phyloP scores from a whole-genome alignment of 2,113 vertebrate genomes.

The Hyperopisus bebe region DNA sequence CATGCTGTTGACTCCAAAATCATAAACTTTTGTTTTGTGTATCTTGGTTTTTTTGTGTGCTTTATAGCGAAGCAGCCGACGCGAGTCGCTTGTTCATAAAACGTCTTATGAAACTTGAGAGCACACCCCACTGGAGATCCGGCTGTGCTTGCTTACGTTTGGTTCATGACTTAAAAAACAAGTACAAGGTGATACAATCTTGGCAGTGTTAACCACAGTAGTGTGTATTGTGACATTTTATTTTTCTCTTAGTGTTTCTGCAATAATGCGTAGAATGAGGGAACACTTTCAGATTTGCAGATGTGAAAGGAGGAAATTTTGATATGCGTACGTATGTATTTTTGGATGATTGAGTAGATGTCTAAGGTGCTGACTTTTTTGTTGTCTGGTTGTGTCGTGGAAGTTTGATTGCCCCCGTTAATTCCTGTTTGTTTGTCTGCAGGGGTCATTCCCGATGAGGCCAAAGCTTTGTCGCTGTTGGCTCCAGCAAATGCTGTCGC shows the following conservation, averaged over 20 bases:
- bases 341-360: constrained; percentile 58
- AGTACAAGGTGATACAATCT: constrained; percentile 99
- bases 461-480: constrained; percentile 97
- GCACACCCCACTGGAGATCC: constrained; percentile 98
- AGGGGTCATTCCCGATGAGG: constrained; percentile 99
- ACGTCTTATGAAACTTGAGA: constrained; percentile 99
- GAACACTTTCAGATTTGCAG: constrained; percentile 55
- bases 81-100: constrained; percentile 99
- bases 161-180: constrained; percentile 99
- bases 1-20: constrained; percentile 93
- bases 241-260: constrained; percentile 64
- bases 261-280: constrained; percentile 42
- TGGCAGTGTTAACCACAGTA: constrained; percentile 93
- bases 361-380: constrained; percentile 66
- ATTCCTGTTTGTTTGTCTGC: constrained; percentile 73
- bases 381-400: constrained; percentile 67
- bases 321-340: constrained; percentile 71
- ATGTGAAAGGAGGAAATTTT: constrained; percentile 59
- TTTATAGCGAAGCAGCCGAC: constrained; percentile 99
- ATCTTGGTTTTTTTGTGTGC: constrained; percentile 99
- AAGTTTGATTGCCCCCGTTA: constrained; percentile 48
- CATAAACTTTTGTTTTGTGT: constrained; percentile 99
- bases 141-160: constrained; percentile 99
- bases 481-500: constrained; percentile 98
- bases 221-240: constrained; percentile 98